Conservation (phyloP, 1,140 invertebrate species). For the Campoletis sonorensis region DNA sequence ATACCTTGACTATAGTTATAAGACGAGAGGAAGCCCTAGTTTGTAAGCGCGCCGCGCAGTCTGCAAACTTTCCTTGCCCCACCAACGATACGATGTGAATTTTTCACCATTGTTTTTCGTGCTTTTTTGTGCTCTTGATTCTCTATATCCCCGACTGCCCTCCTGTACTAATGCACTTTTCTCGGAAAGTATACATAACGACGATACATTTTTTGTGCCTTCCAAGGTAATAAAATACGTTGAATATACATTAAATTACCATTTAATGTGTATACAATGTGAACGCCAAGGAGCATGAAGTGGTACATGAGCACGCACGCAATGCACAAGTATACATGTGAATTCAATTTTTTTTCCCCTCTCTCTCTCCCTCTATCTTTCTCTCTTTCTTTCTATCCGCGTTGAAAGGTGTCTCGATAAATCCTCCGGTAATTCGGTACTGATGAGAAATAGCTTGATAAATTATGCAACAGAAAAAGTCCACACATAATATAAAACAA, state of each 20-base stretch:
- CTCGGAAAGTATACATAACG: constrained; percentile 28
- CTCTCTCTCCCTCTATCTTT: no score
- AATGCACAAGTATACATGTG: neutral
- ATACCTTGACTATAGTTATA: neutral
- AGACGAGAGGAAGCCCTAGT: neutral
- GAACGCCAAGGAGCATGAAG: neutral
- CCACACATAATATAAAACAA: neutral
- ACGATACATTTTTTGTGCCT: constrained; percentile 8
- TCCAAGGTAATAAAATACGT: constrained; percentile 13
- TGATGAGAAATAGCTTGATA: constrained; percentile 6
- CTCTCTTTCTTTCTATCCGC: neutral
- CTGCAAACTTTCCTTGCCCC: constrained; percentile 14
- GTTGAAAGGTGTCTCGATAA: constrained; percentile 9
- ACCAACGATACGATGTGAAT: constrained; percentile 28
- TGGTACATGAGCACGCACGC: constrained; percentile 7
- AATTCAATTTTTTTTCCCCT: neutral
- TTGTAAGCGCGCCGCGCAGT: constrained; percentile 29
- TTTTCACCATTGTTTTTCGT: constrained; percentile 36
- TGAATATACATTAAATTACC: constrained; percentile 24
- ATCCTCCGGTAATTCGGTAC: neutral
- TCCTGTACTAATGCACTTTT: constrained; percentile 10
- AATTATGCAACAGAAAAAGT: constrained; percentile 7
- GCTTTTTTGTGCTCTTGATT: neutral
- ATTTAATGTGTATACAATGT: constrained; percentile 5
- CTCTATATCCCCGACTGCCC: neutral